Percentiles rank a stretch among this genome's conserved stretches.
These are phyloP conservation scores for Julus scandinavius DNA, from an alignment of 2,888 invertebrate species.

Conservation along the genomic window DNA sequence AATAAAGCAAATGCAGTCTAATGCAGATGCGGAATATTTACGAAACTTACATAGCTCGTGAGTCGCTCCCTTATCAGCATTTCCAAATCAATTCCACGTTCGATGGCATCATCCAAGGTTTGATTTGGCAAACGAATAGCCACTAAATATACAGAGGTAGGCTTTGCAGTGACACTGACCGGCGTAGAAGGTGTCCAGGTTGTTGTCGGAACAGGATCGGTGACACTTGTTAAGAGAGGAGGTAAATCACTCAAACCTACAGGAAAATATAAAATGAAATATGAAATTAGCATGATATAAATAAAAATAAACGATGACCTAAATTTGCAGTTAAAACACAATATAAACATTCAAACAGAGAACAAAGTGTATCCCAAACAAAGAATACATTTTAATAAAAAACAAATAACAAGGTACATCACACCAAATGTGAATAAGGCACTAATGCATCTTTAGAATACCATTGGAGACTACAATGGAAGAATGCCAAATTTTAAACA, in stretches of 20 bases:
- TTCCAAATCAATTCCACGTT: constrained; percentile 56
- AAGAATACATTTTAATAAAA: not conserved
- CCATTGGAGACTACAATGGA: not conserved
- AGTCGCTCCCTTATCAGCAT: constrained; percentile 55
- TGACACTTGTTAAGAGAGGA: not conserved
- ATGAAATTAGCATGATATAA: not conserved
- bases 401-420: not conserved
- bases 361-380: not conserved
- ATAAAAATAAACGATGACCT: not conserved
- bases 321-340: not conserved
- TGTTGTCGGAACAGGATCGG: constrained; percentile 9
- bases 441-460: not conserved
- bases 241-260: constrained; percentile 22
- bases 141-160: constrained; percentile 37
- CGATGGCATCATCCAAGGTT: constrained; percentile 55
- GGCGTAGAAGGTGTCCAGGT: not conserved
- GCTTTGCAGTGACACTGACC: constrained; percentile 16
- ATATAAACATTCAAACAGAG: not conserved
- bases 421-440: not conserved
- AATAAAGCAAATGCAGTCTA: not conserved
- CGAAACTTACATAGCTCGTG: constrained; percentile 52
- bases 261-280: not conserved
- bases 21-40: not conserved
- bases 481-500: not conserved
- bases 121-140: constrained; percentile 56